Percentiles rank a stretch among this genome's conserved stretches.
phyloP scores from a whole-genome alignment of 2,113 vertebrate genomes.

The Saguinus midas region DNA sequence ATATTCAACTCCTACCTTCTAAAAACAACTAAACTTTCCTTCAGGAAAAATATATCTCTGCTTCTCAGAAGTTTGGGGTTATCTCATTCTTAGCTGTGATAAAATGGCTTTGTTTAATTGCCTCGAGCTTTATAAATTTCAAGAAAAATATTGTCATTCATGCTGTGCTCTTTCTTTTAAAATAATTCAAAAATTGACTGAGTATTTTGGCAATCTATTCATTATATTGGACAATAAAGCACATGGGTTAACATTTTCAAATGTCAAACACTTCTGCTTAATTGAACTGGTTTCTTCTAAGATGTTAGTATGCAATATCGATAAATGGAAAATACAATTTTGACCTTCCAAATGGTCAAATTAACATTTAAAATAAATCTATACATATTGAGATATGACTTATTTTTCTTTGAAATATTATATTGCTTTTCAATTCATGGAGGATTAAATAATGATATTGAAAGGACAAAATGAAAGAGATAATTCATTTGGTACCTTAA shows the following conservation, averaged over 20 bases:
- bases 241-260: conserved; percentile 76
- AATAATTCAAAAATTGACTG: conserved; percentile 64
- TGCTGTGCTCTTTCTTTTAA: not conserved
- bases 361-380: conserved; percentile 71
- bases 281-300: conserved; percentile 60
- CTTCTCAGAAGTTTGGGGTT: not conserved
- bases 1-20: not conserved
- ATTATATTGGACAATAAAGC: conserved; percentile 62
- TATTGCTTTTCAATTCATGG: conserved; percentile 36
- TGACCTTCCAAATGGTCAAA: conserved; percentile 70
- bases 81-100: not conserved
- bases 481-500: not conserved
- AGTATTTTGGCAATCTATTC: conserved; percentile 58
- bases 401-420: conserved; percentile 59
- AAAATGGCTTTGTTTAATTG: conserved; percentile 20
- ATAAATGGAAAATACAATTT: conserved; percentile 66
- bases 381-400: conserved; percentile 22
- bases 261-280: conserved; percentile 77
- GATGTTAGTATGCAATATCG: conserved; percentile 42
- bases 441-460: conserved; percentile 59
- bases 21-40: not conserved
- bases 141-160: conserved; percentile 41
- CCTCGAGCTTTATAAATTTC: not conserved
- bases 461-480: conserved; percentile 49
- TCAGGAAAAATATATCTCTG: not conserved